phyloP scores from a whole-genome alignment of 2,113 vertebrate species.

The Acanthisitta chloris region DNA sequence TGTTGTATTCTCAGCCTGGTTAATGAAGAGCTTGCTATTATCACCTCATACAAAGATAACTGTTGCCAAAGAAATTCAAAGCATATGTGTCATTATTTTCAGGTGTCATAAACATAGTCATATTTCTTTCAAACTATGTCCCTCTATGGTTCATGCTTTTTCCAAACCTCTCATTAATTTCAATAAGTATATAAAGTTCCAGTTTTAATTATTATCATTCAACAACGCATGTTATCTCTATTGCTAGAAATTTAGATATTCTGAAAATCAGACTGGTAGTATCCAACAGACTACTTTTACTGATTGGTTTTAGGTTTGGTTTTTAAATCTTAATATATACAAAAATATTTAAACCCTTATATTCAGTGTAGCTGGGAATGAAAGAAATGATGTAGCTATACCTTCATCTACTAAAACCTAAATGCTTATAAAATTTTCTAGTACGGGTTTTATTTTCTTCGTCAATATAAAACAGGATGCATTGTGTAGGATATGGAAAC shows the following conservation, averaged over 20 bases:
- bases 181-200: neutral
- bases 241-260: neutral
- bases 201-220: neutral
- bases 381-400: neutral
- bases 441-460: neutral
- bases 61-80: neutral
- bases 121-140: neutral
- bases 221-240: neutral
- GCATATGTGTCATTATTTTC: neutral
- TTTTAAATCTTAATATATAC: neutral
- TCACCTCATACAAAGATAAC: neutral
- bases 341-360: neutral
- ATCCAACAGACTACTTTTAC: neutral
- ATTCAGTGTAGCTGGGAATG: neutral
- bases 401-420: neutral
- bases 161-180: neutral
- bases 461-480: neutral
- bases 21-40: neutral
- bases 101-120: neutral
- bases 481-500: neutral
- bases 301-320: neutral
- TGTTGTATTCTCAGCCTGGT: neutral
- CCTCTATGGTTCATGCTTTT: neutral
- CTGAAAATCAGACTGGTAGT: neutral
- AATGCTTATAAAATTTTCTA: neutral